Conservation (phyloP, 2,888 invertebrate species). For the Cerastis leucographa region DNA sequence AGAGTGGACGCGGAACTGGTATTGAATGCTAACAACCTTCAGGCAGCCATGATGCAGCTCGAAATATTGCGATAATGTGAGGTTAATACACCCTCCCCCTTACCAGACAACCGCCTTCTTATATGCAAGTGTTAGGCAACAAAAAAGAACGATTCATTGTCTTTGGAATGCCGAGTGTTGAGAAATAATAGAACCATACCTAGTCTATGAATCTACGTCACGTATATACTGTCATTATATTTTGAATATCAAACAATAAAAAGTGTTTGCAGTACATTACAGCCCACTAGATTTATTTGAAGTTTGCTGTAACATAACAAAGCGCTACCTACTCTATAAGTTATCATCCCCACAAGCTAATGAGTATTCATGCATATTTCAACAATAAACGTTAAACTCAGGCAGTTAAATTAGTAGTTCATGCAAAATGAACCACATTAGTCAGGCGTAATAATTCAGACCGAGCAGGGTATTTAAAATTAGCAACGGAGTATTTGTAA, state of each 20-base stretch:
- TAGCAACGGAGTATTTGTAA: slow-evolving; percentile 45
- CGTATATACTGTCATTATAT: slow-evolving; percentile 5
- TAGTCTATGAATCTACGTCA: slow-evolving; percentile 21
- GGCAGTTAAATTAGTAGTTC: slow-evolving; percentile 54
- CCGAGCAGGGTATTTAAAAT: slow-evolving; percentile 46
- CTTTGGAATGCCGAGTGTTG: slow-evolving; percentile 30
- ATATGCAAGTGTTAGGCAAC: slow-evolving; percentile 40
- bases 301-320: slow-evolving; percentile 19
- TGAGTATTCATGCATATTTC: slow-evolving; percentile 55
- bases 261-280: background rate
- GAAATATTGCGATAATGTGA: slow-evolving; percentile 66
- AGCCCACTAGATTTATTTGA: background rate
- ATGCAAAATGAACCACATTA: slow-evolving; percentile 55
- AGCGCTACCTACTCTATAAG: slow-evolving; percentile 30
- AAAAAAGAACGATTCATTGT: slow-evolving; percentile 39
- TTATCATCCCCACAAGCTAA: slow-evolving; percentile 45
- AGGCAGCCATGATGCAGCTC: slow-evolving; percentile 63
- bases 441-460: slow-evolving; percentile 44
- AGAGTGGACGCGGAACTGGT: slow-evolving; percentile 71
- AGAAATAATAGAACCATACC: slow-evolving; percentile 27
- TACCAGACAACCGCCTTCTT: slow-evolving; percentile 28
- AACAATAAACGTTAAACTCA: slow-evolving; percentile 52
- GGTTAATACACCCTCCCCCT: slow-evolving; percentile 59
- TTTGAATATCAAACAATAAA: background rate
- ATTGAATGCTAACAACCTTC: slow-evolving; percentile 69